Evolutionary conservation across 2,113 vertebrate species (phyloP).

Genomic region (Gobius niger): DNA sequence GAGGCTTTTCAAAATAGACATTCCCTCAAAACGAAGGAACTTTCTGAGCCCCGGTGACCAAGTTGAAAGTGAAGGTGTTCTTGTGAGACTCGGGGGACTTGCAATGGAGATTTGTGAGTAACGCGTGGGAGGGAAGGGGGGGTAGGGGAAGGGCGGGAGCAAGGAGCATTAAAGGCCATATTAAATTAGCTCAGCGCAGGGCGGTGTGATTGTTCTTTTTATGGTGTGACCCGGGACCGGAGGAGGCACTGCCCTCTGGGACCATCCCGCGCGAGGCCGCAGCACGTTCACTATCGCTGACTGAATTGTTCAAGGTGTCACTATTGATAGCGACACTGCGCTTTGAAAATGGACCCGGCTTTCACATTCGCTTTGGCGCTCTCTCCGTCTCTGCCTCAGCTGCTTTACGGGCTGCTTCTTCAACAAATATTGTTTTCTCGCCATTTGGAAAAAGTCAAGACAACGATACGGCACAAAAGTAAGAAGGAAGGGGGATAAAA

Average conservation of each 20-base stretch:
- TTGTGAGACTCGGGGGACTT: not conserved
- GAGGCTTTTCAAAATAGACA: not conserved
- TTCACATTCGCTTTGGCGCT: slow-evolving; percentile 48
- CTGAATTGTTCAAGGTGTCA: slow-evolving; percentile 75
- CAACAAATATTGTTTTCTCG: slow-evolving; percentile 27
- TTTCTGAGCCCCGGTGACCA: not conserved
- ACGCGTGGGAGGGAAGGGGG: slow-evolving; percentile 29
- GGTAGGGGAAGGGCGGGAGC: slow-evolving; percentile 14
- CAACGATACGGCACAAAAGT: not conserved
- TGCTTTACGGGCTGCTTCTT: slow-evolving; percentile 13
- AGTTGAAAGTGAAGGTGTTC: not conserved
- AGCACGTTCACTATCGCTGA: slow-evolving; percentile 75
- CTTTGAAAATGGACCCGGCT: slow-evolving; percentile 52
- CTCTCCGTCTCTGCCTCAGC: slow-evolving; percentile 28
- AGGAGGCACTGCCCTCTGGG: slow-evolving; percentile 67
- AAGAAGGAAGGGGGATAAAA: not conserved
- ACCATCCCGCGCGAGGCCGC: slow-evolving; percentile 61
- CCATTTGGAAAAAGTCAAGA: slow-evolving; percentile 32
- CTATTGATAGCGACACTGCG: slow-evolving; percentile 69
- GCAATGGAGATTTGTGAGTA: slow-evolving; percentile 1
- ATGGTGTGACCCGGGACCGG: slow-evolving; percentile 69
- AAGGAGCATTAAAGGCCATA: slow-evolving; percentile 66
- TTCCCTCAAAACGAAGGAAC: not conserved
- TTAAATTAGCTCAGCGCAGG: slow-evolving; percentile 77
- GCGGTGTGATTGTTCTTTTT: slow-evolving; percentile 74